These are phyloP conservation scores for Tetraneura akinire DNA, from an alignment of 1,140 invertebrate genomes.

Conservation along the genomic window DNA sequence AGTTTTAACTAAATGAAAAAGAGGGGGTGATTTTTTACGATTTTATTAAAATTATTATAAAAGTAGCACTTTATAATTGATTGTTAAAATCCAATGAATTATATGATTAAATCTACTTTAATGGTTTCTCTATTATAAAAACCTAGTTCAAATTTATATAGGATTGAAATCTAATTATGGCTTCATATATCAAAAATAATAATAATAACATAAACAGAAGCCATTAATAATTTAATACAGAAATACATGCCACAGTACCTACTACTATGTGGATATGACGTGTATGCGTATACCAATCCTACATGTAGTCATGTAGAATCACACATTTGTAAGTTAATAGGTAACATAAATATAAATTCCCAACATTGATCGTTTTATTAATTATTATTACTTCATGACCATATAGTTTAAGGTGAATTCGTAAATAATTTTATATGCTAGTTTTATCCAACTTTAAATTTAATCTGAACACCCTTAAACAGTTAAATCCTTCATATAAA, in stretches of 20 bases:
- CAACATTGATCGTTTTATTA: not conserved
- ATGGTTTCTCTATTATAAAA: slow-evolving; percentile 42
- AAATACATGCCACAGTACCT: not conserved
- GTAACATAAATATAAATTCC: not conserved
- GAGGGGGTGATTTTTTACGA: no score
- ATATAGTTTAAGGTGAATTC: no score
- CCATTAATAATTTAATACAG: slow-evolving; percentile 9
- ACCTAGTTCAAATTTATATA: slow-evolving; percentile 3
- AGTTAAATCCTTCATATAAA: no score
- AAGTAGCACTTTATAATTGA: slow-evolving; percentile 4
- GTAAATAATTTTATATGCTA: no score
- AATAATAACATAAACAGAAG: slow-evolving; percentile 41
- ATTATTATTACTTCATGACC: no score
- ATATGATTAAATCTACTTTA: slow-evolving; percentile 28
- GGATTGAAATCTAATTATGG: slow-evolving; percentile 42
- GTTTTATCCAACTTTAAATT: no score
- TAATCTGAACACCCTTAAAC: no score
- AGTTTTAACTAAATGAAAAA: no score
- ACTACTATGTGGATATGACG: not conserved
- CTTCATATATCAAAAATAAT: slow-evolving; percentile 39
- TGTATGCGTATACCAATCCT: no score
- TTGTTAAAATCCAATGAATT: slow-evolving; percentile 33
- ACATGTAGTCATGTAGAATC: no score
- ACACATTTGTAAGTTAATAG: not conserved
- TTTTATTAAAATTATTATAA: no score